Conservation (phyloP, 2,797 vertebrate genomes). For the Antennarius maculatus region DNA sequence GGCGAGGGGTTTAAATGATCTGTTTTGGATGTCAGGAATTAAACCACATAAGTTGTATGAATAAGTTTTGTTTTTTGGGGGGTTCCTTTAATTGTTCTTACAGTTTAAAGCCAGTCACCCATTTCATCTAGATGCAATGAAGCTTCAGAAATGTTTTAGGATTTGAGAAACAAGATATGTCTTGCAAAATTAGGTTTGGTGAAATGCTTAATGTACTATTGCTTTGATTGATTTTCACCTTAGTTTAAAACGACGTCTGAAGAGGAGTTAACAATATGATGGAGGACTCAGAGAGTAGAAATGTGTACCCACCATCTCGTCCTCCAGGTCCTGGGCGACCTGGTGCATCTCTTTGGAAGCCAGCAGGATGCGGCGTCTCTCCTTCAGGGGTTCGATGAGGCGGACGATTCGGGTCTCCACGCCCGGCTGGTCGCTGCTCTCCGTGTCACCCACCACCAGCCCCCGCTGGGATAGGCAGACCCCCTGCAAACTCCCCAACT, state of each 20-base stretch:
- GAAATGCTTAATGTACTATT: too few species aligned
- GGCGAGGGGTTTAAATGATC: too few species aligned
- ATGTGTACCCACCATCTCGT: slow-evolving; percentile 87
- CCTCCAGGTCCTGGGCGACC: slow-evolving; percentile 92
- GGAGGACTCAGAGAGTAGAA: neutral
- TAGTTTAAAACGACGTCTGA: neutral
- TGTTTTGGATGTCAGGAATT: too few species aligned
- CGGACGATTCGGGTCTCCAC: slow-evolving; percentile 91
- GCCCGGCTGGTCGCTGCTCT: slow-evolving; percentile 82
- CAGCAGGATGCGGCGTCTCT: slow-evolving; percentile 89
- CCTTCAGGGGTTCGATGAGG: slow-evolving; percentile 93
- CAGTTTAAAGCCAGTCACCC: too few species aligned
- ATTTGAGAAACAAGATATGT: too few species aligned
- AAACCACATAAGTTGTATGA: too few species aligned
- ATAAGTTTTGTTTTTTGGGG: too few species aligned
- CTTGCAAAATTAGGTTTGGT: too few species aligned
- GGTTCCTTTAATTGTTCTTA: too few species aligned
- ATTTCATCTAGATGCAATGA: too few species aligned
- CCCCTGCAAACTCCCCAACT: slow-evolving; percentile 85
- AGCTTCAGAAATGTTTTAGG: too few species aligned
- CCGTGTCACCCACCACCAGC: slow-evolving; percentile 74
- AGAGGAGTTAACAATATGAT: neutral
- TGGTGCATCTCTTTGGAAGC: slow-evolving; percentile 96
- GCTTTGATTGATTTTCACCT: neutral
- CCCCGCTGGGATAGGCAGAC: slow-evolving; percentile 83